Percentiles rank a stretch among this genome's conserved stretches.
Evolutionary conservation across 2,888 invertebrate species (phyloP).

Genomic region (Philonicus albiceps): DNA sequence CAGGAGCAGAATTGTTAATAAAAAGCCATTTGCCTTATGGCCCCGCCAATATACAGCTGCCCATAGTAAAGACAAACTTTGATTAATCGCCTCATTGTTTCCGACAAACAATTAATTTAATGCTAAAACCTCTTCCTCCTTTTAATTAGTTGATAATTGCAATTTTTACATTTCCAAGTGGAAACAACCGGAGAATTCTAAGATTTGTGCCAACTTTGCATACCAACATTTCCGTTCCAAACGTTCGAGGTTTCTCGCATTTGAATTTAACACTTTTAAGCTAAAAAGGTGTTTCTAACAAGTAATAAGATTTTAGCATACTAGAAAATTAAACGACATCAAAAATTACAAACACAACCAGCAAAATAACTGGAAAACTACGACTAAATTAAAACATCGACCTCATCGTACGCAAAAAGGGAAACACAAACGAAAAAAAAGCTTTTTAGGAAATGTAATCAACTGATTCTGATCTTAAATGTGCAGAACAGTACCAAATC

Average conservation of each 20-base stretch:
- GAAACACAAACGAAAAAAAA: background rate
- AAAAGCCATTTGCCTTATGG: background rate
- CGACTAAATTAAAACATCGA: constrained; percentile 27
- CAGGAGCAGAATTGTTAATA: background rate
- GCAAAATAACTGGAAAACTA: background rate
- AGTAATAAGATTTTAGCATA: background rate
- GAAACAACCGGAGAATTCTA: background rate
- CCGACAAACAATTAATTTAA: background rate
- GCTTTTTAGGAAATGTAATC: background rate
- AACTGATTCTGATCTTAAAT: background rate
- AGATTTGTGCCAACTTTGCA: background rate
- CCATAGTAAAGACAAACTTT: background rate
- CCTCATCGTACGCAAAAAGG: background rate
- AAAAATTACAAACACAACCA: background rate
- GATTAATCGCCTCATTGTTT: background rate
- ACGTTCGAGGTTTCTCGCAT: background rate
- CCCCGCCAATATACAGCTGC: background rate
- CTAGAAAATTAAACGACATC: background rate
- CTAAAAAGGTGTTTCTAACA: background rate
- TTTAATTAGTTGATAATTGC: background rate
- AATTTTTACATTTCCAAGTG: background rate
- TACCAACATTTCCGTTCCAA: background rate
- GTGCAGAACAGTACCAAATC: background rate
- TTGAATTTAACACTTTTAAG: background rate
- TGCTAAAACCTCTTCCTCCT: background rate